These are phyloP conservation scores for Lepidocyrtoides sp. DNA, from an alignment of 2,888 invertebrate species.

Conservation along the genomic window DNA sequence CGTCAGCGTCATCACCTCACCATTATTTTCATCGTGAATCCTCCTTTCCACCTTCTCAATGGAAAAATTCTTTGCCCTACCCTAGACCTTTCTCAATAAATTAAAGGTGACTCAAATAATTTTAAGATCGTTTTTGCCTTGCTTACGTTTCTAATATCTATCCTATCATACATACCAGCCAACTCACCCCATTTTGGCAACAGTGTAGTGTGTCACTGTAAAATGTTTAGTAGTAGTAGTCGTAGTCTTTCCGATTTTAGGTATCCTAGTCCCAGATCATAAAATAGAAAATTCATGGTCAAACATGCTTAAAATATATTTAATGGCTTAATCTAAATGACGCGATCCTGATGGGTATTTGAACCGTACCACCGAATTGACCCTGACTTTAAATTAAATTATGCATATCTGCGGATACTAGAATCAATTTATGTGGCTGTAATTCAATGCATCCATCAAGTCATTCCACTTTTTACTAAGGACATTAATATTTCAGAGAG, in stretches of 20 bases:
- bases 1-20: conserved; percentile 1
- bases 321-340: background rate
- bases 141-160: background rate
- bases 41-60: background rate
- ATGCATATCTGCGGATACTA: too few species aligned
- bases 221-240: background rate
- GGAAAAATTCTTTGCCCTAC: conserved; percentile 32
- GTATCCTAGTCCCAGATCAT: background rate
- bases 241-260: background rate
- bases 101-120: conserved; percentile 51
- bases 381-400: too few species aligned
- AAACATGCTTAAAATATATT: background rate
- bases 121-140: background rate
- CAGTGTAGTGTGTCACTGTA: background rate
- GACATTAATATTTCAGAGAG: conserved; percentile 7
- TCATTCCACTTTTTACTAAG: conserved; percentile 14
- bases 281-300: conserved; percentile 46
- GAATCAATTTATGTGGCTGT: conserved; percentile 14
- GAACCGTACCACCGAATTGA: conserved; percentile 3
- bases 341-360: background rate
- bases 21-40: conserved; percentile 9
- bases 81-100: conserved; percentile 67
- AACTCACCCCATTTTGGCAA: conserved; percentile 28
- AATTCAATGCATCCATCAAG: conserved; percentile 18
- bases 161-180: background rate